Percentiles rank a stretch among this genome's conserved stretches.
Conservation (phyloP, 2,888 invertebrate genomes). For the Dryadula phaetusa region DNA sequence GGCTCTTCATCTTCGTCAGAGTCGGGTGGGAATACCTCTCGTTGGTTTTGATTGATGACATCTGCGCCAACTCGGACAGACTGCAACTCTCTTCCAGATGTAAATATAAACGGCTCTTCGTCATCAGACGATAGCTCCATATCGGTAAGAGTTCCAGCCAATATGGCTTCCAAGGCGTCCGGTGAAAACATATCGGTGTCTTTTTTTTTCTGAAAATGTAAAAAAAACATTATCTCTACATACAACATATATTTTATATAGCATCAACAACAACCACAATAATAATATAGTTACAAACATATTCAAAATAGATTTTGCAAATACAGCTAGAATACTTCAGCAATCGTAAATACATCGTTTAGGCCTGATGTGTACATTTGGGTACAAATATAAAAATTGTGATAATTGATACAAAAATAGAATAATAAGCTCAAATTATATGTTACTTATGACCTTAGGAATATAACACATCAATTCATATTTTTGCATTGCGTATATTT, state of each 20-base stretch:
- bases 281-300: constrained; percentile 38
- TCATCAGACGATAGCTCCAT: constrained; percentile 45
- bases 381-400: too few species aligned
- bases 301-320: constrained; percentile 35
- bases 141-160: constrained; percentile 33
- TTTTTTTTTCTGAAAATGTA: constrained; percentile 42
- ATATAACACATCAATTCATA: constrained; percentile 5
- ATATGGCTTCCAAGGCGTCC: constrained; percentile 34
- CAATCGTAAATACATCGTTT: not conserved
- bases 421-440: not conserved
- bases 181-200: constrained; percentile 40
- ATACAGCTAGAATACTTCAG: too few species aligned
- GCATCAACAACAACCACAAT: constrained; percentile 24
- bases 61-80: constrained; percentile 44
- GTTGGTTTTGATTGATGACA: constrained; percentile 43
- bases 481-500: not conserved
- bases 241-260: constrained; percentile 30
- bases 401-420: constrained; percentile 4
- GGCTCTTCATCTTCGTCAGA: constrained; percentile 47
- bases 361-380: constrained; percentile 2
- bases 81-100: constrained; percentile 38
- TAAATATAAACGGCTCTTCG: constrained; percentile 38
- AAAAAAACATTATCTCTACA: constrained; percentile 34
- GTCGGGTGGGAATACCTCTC: constrained; percentile 41
- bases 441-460: not conserved